Conservation (phyloP, 2,797 vertebrate species). For the Poecilia gillii region DNA sequence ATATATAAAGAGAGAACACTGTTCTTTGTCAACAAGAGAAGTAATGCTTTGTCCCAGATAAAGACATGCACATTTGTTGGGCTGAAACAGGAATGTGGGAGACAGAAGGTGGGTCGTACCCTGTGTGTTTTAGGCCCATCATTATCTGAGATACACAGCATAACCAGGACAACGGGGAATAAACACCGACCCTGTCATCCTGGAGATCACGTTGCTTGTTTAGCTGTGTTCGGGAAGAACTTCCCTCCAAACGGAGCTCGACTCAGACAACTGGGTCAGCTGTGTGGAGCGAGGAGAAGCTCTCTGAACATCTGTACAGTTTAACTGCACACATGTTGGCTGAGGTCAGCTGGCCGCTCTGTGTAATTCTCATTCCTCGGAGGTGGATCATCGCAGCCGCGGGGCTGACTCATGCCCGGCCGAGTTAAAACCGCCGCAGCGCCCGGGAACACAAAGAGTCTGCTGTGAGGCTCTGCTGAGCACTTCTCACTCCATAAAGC, state of each 20-base stretch:
- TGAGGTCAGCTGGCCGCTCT: slow-evolving; percentile 51
- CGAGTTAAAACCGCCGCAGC: slow-evolving; percentile 59
- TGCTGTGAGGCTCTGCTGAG: slow-evolving; percentile 37
- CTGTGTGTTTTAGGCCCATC: slow-evolving; percentile 16
- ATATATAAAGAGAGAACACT: not conserved
- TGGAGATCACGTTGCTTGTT: not conserved
- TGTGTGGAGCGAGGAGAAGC: not conserved
- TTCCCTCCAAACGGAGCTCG: not conserved
- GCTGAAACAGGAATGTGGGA: slow-evolving; percentile 31
- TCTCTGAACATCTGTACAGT: slow-evolving; percentile 42
- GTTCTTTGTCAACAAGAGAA: not conserved
- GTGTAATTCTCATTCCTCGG: slow-evolving; percentile 73
- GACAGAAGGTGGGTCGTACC: not conserved
- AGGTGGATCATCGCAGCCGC: slow-evolving; percentile 71
- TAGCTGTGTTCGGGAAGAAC: not conserved
- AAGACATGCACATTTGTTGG: slow-evolving; percentile 17
- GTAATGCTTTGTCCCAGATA: not conserved
- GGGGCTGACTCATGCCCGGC: slow-evolving; percentile 73
- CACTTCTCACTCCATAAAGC: slow-evolving; percentile 17
- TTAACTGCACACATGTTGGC: slow-evolving; percentile 44
- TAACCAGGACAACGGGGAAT: not conserved
- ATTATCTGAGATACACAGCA: slow-evolving; percentile 10
- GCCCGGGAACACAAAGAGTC: slow-evolving; percentile 49
- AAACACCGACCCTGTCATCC: not conserved
- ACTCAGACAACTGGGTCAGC: not conserved